A percentile compares a stretch with the other conserved stretches of the same genome.
Conservation (phyloP, 1,140 invertebrate species). For the Solen grandis region DNA sequence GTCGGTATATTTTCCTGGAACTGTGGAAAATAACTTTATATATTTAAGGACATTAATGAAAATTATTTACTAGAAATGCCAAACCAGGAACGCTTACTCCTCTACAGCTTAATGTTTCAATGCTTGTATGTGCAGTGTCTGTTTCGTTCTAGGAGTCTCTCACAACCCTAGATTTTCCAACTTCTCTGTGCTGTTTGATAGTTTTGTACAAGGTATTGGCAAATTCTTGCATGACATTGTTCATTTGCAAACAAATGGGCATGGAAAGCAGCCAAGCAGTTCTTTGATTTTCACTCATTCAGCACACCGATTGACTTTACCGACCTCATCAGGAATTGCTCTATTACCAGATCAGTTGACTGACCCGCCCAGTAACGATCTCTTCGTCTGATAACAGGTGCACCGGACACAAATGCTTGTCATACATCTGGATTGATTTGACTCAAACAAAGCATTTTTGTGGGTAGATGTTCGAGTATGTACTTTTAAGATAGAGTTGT, state of each 20-base stretch:
- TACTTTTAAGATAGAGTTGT: too few relatives aligned
- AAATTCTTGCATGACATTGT: constrained; percentile 52
- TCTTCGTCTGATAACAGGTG: constrained; percentile 57
- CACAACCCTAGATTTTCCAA: neutral
- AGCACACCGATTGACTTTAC: constrained; percentile 43
- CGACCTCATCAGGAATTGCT: constrained; percentile 65
- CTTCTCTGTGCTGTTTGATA: constrained; percentile 28
- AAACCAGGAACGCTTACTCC: too few relatives aligned
- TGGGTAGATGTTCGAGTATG: constrained; percentile 45
- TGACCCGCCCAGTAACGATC: constrained; percentile 80
- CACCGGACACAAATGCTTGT: constrained; percentile 10
- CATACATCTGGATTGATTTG: constrained; percentile 33
- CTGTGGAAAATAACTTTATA: too few relatives aligned
- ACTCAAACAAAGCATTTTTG: constrained; percentile 37
- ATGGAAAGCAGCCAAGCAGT: constrained; percentile 19
- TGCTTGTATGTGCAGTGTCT: too few relatives aligned
- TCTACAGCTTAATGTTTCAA: too few relatives aligned
- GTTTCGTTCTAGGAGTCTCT: constrained; percentile 11
- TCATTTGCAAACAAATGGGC: constrained; percentile 28
- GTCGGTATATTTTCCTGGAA: too few relatives aligned
- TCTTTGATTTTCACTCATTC: constrained; percentile 34
- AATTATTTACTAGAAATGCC: too few relatives aligned
- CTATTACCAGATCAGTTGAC: constrained; percentile 75
- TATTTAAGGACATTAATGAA: too few relatives aligned
- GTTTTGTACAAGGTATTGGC: neutral